phyloP scores from a whole-genome alignment of 2,797 vertebrate species.

The Anableps anableps region DNA sequence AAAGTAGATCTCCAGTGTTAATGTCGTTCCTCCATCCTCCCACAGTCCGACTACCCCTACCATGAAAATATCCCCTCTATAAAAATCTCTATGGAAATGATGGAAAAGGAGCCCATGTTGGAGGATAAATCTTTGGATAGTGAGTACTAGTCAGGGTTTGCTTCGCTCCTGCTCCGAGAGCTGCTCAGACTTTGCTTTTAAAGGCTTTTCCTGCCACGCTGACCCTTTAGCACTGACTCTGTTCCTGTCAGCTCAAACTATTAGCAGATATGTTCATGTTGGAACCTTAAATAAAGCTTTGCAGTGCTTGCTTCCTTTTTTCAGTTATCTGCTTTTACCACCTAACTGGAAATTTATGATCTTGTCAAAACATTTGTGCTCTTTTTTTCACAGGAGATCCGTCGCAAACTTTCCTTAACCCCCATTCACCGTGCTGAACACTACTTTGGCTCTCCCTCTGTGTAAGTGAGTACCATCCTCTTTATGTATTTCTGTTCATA shows the following conservation, averaged over 20 bases:
- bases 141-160: conserved; percentile 86
- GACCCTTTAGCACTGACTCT: neutral
- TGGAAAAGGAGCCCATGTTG: conserved; percentile 97
- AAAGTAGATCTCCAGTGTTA: conserved; percentile 52
- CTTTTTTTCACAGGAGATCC: conserved; percentile 83
- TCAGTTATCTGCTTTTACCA: neutral
- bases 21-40: conserved; percentile 81
- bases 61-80: conserved; percentile 96
- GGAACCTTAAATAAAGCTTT: conserved; percentile 13
- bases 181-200: conserved; percentile 21
- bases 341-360: neutral
- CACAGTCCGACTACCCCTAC: conserved; percentile 95
- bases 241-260: conserved; percentile 7
- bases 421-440: conserved; percentile 94
- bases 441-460: conserved; percentile 82
- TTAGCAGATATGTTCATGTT: neutral
- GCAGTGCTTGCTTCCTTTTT: neutral
- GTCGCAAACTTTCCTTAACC: conserved; percentile 89
- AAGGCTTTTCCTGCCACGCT: neutral
- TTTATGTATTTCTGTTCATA: neutral
- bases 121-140: conserved; percentile 92
- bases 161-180: conserved; percentile 13
- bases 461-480: conserved; percentile 80
- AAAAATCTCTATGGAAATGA: conserved; percentile 99
- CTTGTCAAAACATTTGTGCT: neutral